phyloP scores from a whole-genome alignment of 37 sponge, comb jelly and placozoan genomes.

The Aplysina aerophoba region DNA sequence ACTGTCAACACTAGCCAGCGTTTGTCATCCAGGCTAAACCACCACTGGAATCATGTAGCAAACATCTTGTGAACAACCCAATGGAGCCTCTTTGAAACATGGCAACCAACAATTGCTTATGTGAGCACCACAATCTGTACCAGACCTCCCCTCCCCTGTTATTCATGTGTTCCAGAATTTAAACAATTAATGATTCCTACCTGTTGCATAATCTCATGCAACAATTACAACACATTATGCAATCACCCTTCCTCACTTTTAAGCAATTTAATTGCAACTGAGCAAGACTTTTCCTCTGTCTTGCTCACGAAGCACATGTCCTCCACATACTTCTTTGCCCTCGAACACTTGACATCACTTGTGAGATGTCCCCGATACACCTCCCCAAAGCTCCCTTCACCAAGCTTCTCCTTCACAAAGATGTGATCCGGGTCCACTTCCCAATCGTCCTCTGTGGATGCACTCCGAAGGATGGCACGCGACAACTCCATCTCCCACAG shows the following conservation, averaged over 20 bases:
- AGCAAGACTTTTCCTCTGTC: not conserved
- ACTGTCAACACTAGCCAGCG: too few relatives aligned
- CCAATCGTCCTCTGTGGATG: conserved; percentile 62
- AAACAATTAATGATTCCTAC: too few relatives aligned
- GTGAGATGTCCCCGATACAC: conserved; percentile 34
- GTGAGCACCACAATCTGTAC: too few relatives aligned
- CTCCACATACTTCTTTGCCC: not conserved
- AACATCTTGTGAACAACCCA: too few relatives aligned
- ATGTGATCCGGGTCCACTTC: conserved; percentile 46
- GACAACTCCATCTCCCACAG: not conserved
- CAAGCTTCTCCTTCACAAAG: conserved; percentile 33
- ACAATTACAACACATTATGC: too few relatives aligned
- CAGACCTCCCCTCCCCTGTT: too few relatives aligned
- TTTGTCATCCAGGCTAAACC: too few relatives aligned
- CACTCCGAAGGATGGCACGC: not conserved
- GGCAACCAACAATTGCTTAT: too few relatives aligned
- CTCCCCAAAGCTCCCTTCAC: conserved; percentile 59
- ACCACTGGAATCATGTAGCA: too few relatives aligned
- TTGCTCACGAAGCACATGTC: not conserved
- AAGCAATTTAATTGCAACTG: conserved; percentile 56
- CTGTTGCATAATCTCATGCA: too few relatives aligned
- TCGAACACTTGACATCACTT: not conserved
- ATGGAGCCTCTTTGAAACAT: too few relatives aligned
- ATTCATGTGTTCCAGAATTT: too few relatives aligned
- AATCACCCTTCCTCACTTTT: conserved; percentile 37